Percentiles rank a stretch among this genome's conserved stretches.
Evolutionary conservation across 2,113 vertebrate genomes (phyloP).

Genomic region (Conger conger): DNA sequence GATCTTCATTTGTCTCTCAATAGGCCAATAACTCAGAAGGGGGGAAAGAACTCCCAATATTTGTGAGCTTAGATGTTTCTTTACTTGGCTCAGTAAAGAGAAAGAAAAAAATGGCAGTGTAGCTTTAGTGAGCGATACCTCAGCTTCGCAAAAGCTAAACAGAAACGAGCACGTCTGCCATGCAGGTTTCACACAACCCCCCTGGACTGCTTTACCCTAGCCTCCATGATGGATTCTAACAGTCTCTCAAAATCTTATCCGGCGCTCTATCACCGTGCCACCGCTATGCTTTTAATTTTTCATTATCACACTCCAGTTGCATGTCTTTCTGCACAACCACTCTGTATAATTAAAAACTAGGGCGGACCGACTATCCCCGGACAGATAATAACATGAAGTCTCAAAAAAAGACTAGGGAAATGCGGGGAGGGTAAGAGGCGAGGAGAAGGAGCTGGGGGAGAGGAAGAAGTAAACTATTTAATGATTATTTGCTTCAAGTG

Average conservation of each 20-base stretch:
- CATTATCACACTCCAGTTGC: conserved; percentile 28
- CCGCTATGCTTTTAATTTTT: conserved; percentile 29
- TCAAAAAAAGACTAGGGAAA: background rate
- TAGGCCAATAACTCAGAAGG: conserved; percentile 38
- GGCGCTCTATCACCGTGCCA: conserved; percentile 1
- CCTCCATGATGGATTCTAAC: conserved; percentile 17
- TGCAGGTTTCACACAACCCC: conserved; percentile 1
- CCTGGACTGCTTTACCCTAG: background rate
- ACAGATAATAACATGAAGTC: background rate
- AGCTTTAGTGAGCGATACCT: background rate
- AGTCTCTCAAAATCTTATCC: conserved; percentile 22
- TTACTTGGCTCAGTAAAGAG: conserved; percentile 20
- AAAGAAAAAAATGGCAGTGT: background rate
- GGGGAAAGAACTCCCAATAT: background rate
- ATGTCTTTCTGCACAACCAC: conserved; percentile 26
- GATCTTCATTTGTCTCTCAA: conserved; percentile 67
- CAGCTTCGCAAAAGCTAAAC: conserved; percentile 11
- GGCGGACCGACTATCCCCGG: background rate
- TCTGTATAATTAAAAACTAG: conserved; percentile 26
- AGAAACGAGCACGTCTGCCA: conserved; percentile 24
- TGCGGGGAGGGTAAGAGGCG: background rate
- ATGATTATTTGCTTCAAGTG: conserved; percentile 8
- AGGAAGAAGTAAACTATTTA: background rate
- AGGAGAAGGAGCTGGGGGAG: too few species aligned
- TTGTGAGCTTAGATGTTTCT: conserved; percentile 24